Conservation (phyloP, 2,113 vertebrate genomes). For the Pterocles orientalis region DNA sequence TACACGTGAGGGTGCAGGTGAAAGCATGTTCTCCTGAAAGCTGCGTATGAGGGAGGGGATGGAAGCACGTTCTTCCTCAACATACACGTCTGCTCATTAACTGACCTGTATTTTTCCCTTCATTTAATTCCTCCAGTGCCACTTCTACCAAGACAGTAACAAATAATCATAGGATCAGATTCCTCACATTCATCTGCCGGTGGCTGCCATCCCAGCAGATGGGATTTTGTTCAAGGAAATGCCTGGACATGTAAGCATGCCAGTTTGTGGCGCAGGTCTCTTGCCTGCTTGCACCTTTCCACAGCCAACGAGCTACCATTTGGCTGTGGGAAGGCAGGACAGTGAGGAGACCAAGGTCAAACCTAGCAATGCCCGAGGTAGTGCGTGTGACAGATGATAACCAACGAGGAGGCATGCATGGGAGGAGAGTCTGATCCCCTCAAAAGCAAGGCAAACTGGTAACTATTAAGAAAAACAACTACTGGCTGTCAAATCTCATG, state of each 20-base stretch:
- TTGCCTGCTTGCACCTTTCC: not conserved
- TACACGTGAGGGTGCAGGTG: not conserved
- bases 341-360: not conserved
- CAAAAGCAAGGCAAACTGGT: not conserved
- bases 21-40: not conserved
- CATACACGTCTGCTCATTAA: rapidly evolving
- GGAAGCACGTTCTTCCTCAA: not conserved
- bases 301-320: not conserved
- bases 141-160: not conserved
- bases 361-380: not conserved
- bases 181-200: not conserved
- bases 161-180: not conserved
- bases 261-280: not conserved
- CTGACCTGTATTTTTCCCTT: not conserved
- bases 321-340: not conserved
- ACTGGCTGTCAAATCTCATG: not conserved
- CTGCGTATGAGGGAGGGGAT: not conserved
- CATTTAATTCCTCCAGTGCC: not conserved
- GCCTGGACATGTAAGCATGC: not conserved
- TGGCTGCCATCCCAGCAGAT: not conserved
- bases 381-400: not conserved
- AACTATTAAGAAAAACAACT: not conserved
- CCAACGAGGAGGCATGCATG: not conserved
- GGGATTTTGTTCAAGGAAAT: not conserved
- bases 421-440: not conserved